Conservation (phyloP, 2,113 vertebrate genomes). For the Phyllostomus hastatus region DNA sequence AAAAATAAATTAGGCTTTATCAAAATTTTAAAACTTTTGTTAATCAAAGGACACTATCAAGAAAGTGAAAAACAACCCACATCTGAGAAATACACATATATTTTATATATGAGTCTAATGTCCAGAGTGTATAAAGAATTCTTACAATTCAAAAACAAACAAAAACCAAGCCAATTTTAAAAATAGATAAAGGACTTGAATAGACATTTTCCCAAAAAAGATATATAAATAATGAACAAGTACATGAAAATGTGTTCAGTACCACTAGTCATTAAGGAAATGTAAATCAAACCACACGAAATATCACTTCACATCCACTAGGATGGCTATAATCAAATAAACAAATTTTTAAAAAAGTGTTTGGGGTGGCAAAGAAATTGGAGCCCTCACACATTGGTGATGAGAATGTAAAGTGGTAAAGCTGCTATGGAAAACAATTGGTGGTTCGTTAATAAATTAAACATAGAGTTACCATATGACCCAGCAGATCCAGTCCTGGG, state of each 20-base stretch:
- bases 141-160: neutral
- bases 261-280: neutral
- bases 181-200: neutral
- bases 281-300: neutral
- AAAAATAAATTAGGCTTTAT: neutral
- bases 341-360: neutral
- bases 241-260: neutral
- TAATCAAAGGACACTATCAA: neutral
- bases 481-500: too few relatives aligned
- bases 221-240: neutral
- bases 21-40: neutral
- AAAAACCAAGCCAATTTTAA: neutral
- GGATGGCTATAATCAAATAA: conserved; percentile 39
- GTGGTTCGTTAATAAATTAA: too few relatives aligned
- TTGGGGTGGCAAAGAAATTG: neutral
- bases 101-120: neutral
- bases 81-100: neutral
- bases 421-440: too few relatives aligned
- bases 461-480: too few relatives aligned
- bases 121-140: neutral
- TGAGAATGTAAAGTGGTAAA: too few relatives aligned
- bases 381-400: neutral
- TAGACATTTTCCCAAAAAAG: neutral
- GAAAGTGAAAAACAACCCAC: neutral
- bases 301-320: neutral